Percentiles rank a stretch among this genome's conserved stretches.
phyloP scores from a whole-genome alignment of 2,888 invertebrate genomes.

The Eupeodes luniger region DNA sequence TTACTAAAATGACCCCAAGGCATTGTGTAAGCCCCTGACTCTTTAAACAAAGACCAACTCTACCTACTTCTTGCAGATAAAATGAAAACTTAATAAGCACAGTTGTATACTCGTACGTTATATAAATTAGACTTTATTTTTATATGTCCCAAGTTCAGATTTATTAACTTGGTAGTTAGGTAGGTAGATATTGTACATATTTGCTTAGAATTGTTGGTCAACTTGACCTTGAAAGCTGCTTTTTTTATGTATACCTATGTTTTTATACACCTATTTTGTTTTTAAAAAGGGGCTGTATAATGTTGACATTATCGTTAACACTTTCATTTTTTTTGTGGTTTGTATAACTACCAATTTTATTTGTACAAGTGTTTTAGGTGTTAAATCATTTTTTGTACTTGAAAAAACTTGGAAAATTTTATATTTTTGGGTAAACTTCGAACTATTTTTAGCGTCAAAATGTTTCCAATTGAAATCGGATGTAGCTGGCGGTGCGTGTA shows the following conservation, averaged over 20 bases:
- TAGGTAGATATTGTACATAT: neutral
- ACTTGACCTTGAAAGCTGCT: neutral
- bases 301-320: neutral
- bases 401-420: too few relatives aligned
- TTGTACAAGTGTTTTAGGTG: neutral
- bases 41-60: neutral
- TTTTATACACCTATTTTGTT: too few relatives aligned
- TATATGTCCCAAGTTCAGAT: neutral
- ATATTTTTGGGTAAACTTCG: too few relatives aligned
- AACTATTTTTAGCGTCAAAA: too few relatives aligned
- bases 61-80: neutral
- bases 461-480: too few relatives aligned
- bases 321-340: neutral
- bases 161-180: neutral
- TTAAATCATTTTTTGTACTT: too few relatives aligned
- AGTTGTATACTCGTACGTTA: too few relatives aligned
- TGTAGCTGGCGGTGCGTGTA: too few relatives aligned
- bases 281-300: neutral
- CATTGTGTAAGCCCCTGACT: neutral
- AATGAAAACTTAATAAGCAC: neutral
- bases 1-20: neutral
- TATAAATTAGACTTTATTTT: neutral
- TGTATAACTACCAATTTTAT: neutral
- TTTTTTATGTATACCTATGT: too few relatives aligned
- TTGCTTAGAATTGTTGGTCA: neutral